Percentiles rank a stretch among this genome's conserved stretches.
These are phyloP conservation scores for Xiphophorus hellerii DNA, from an alignment of 2,113 vertebrate genomes.

Conservation along the genomic window DNA sequence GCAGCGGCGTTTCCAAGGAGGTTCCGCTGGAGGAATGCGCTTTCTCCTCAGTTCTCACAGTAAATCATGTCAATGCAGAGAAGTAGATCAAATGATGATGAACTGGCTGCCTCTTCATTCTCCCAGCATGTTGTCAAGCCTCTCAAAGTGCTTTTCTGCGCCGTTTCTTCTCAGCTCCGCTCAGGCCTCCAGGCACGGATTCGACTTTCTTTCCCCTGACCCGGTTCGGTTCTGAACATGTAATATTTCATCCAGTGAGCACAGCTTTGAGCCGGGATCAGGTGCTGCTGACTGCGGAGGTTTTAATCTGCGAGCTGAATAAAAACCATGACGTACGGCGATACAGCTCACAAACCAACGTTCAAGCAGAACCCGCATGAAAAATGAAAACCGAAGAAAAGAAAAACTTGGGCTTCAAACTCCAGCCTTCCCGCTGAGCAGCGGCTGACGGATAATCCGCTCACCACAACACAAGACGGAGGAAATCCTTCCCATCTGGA, in stretches of 20 bases:
- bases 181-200: conserved; percentile 30
- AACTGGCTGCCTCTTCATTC: conserved; percentile 41
- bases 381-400: background rate
- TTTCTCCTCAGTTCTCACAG: conserved; percentile 57
- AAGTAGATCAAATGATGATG: conserved; percentile 36
- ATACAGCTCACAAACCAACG: background rate
- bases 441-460: conserved; percentile 37
- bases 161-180: conserved; percentile 17
- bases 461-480: conserved; percentile 35
- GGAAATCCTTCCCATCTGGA: conserved; percentile 39
- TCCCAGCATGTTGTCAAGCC: conserved; percentile 37
- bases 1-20: conserved; percentile 35
- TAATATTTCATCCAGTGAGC: conserved; percentile 49
- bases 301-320: conserved; percentile 28
- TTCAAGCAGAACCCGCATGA: too few species aligned
- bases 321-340: conserved; percentile 38
- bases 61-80: conserved; percentile 50
- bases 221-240: conserved; percentile 23
- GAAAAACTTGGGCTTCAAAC: conserved; percentile 26
- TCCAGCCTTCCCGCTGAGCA: conserved; percentile 41
- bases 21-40: conserved; percentile 44
- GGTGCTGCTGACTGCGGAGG: conserved; percentile 42
- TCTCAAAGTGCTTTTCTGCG: conserved; percentile 1
- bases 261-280: conserved; percentile 34
- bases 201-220: background rate